Base-by-base conservation (phyloP, 2,113 vertebrate species). In the Equus przewalskii region DNA sequence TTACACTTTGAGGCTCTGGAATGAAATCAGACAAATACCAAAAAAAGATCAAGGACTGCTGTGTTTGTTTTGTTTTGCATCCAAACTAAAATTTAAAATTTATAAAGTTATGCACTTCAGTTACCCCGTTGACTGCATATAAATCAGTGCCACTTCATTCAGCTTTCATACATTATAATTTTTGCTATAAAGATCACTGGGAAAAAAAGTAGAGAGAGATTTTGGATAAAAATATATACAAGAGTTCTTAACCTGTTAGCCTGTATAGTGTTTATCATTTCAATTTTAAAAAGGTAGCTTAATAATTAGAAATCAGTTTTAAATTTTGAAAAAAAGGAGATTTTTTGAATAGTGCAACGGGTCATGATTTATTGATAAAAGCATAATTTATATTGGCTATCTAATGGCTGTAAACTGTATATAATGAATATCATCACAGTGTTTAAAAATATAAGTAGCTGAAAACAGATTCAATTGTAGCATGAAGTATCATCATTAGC, bases 1-100 rank as follows among this genome's bases (percentile, higher is more conserved):
- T 89, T 49, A 81, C 2, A 73, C 46, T 95, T 97, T 44, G 18
- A 96, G 30, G 2, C 79, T 96, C 94, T 98, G 69, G 85, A 98
- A 96, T 18, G 56, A 97, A 98, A 96, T 97, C 75, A 98, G 86
- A 82, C 54, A 97, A 81, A 87, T 85, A 96, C 56, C 1, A 91
- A 96, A 70, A 81, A 86, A 73, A 95, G 44, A 98, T 95, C 0
- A 98, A 97, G 0, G 49, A 95, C 78, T 94, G 3, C 3, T 96
- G 22, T 83, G 12, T 96, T 96, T 96, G 24, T 72, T 97, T 96
- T 95, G 5, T 70, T 96, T 98, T 91, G 28, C 95, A 85, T 67
- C 41, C 75, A 97, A 98, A 97, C 7, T 91, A 10, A 93, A 65
- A 96, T 95, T 98, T 92, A 92, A 97, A 98, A 83, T 98, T 96